Base-by-base conservation (phyloP, 1,140 invertebrate genomes). In the Cotesia glomerata region DNA sequence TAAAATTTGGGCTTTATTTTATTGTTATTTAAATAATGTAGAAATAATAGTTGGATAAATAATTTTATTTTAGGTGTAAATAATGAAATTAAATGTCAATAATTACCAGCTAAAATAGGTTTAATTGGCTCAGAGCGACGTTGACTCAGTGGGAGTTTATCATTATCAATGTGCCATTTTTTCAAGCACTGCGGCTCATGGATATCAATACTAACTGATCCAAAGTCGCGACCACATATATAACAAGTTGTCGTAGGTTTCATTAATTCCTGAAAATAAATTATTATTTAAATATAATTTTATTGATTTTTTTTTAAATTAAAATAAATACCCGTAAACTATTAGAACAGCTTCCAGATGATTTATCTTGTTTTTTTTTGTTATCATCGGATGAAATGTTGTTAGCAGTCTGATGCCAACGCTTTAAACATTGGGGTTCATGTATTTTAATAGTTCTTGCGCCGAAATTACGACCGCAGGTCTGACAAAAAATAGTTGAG, bases 181-280 rank as follows among this genome's bases (percentile, higher is more conserved):
- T 92, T 90, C 35, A 95, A 78, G 79, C 94, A 95, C 76, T 94
- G 91, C 1, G 93, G 92, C 78, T 94, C 92, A 84, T 95, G 94
- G 69, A 94, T 94, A 14, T 84, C 83, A 67, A 95, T 90, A 49
- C 92, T 93, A 74, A 89, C 90, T 0, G 91, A 89, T 8, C 92
- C 93, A 82, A 93, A 95, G 74, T 93, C 89, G 66, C 92, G 87
- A 4, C 93, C 92, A 78, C 92, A 93, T 62, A 95, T 90, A 77
- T 95, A 94, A 81, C 94, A 95, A 8, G 91, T 88, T 71, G 86
- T 52, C 3, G 54, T 77, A 70, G 59, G 78, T 63, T 76, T 82
- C 14, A 56, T 14, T 5, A 61, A 16, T 9, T 80, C 74, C 76
- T 80, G 61, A 59, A 26, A 75, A 62, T 51, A 75, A 51, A 58